phyloP scores from a whole-genome alignment of 2,113 vertebrate species.

The Atlantisia rogersi region DNA sequence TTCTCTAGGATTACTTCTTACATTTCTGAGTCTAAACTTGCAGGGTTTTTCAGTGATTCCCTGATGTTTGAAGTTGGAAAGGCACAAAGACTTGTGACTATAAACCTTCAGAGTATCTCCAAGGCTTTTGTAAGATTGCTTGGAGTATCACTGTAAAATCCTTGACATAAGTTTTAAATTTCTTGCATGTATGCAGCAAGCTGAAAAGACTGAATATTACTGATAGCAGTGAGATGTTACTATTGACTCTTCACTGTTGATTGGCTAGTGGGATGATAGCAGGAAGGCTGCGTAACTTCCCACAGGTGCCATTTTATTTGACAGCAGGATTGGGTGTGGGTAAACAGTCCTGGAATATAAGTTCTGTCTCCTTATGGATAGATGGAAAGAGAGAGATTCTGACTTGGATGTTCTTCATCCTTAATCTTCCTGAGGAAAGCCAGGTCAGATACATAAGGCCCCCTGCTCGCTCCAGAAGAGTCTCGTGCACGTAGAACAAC shows the following conservation, averaged over 20 bases:
- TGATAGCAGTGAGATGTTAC: not conserved
- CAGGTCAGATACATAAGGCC: not conserved
- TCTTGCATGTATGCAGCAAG: not conserved
- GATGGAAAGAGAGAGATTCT: not conserved
- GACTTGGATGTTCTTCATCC: not conserved
- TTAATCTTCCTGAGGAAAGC: not conserved
- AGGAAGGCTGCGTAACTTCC: not conserved
- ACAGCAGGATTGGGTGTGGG: not conserved
- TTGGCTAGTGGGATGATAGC: not conserved
- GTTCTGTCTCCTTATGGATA: not conserved
- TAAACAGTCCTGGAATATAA: not conserved
- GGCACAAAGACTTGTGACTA: not conserved
- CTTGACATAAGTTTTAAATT: not conserved
- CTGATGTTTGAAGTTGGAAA: not conserved
- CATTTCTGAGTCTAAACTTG: not conserved
- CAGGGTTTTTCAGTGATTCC: not conserved
- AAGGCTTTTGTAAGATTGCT: not conserved
- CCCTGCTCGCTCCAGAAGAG: not conserved
- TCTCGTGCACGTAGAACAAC: not conserved
- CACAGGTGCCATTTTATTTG: not conserved
- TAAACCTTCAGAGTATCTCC: not conserved
- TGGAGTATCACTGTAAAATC: not conserved
- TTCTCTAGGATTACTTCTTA: not conserved
- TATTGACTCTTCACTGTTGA: not conserved
- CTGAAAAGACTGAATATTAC: not conserved